Evolutionary conservation across 2,888 invertebrate genomes (phyloP).

Genomic region (Rutpela maculata): DNA sequence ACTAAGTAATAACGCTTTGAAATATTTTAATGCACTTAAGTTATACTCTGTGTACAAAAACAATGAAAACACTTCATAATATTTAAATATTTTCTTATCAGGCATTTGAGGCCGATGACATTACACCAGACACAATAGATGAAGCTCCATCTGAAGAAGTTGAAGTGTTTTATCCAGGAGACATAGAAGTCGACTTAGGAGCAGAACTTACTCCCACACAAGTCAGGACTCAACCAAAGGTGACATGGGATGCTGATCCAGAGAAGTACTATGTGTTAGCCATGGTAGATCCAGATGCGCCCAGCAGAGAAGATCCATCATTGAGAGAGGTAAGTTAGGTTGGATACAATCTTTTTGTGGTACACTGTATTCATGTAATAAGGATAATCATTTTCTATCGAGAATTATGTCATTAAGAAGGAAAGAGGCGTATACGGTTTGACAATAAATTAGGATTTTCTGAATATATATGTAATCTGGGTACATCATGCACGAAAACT

Average conservation of each 20-base stretch:
- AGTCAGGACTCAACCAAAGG: slow-evolving; percentile 81
- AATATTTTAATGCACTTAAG: too few species aligned
- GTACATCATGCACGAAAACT: too few species aligned
- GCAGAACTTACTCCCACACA: slow-evolving; percentile 83
- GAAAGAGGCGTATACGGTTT: too few species aligned
- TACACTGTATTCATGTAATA: too few species aligned
- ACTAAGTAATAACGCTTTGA: too few species aligned
- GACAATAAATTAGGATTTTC: too few species aligned
- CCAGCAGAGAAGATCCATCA: slow-evolving; percentile 86
- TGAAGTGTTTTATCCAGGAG: slow-evolving; percentile 75
- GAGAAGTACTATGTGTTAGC: slow-evolving; percentile 79
- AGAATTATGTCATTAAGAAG: too few species aligned
- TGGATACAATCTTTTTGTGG: too few species aligned
- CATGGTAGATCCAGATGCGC: slow-evolving; percentile 91
- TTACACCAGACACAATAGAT: slow-evolving; percentile 82
- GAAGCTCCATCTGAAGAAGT: slow-evolving; percentile 76
- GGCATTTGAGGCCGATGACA: slow-evolving; percentile 71
- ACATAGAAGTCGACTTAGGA: slow-evolving; percentile 76
- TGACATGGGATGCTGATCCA: slow-evolving; percentile 80
- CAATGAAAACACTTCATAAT: too few species aligned
- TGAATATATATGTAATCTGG: too few species aligned
- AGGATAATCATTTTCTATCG: too few species aligned
- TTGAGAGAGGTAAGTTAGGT: slow-evolving; percentile 81
- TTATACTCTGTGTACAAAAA: too few species aligned
- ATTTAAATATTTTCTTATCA: neutral